Evolutionary conservation across 2,797 vertebrate species (phyloP), one percentile per base, ranked within the genome.

Genomic region (Rhinichthys osculus): DNA sequence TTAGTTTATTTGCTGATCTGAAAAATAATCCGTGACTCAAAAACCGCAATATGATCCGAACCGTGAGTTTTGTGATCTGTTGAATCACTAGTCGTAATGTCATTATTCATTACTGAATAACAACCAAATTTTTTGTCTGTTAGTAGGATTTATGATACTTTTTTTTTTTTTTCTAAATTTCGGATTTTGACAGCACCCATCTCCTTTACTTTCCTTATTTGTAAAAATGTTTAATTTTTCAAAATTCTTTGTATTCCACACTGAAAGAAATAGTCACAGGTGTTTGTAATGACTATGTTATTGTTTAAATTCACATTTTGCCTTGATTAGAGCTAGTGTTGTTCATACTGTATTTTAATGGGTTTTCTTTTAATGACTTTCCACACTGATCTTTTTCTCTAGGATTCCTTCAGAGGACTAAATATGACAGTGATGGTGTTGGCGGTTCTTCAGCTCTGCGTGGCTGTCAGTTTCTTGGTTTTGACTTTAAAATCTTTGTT

Each of bases 391-490:
- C 66, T 89, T 62, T 84, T 8, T 86, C 40, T 0, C 30, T 86
- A 95, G 95, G 44, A 4, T 10, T 1, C 5, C 2, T 64, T 6
- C 5, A 76, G 21, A 5, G 85, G 83, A 72, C 69, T 94, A 88
- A 90, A 93, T 40, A 52, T 84, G 30, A 40, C 89, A 13, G 16
- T 95, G 90, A 93, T 94, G 2, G 33, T 81, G n/a, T 17, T 94
- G 54, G 81, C 87, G 8, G 66, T 88, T 33, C 88, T 95, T 14
- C 93, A 94, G 86, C 70, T 95, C 47, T 82, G 66, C 23, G 86
- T 91, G 87, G 88, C 30, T 23, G n/a, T 94, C 52, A 85, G 84
- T 27, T 86, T 90, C 40, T 59, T 88, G 33, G 19, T 92, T 76
- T 23, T 93, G 83, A 62, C 88, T 66, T 77, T 93, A 67, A 67